These are phyloP conservation scores for Aulostomus chinensis DNA, from an alignment of 2,797 vertebrate genomes.

Conservation along the genomic window DNA sequence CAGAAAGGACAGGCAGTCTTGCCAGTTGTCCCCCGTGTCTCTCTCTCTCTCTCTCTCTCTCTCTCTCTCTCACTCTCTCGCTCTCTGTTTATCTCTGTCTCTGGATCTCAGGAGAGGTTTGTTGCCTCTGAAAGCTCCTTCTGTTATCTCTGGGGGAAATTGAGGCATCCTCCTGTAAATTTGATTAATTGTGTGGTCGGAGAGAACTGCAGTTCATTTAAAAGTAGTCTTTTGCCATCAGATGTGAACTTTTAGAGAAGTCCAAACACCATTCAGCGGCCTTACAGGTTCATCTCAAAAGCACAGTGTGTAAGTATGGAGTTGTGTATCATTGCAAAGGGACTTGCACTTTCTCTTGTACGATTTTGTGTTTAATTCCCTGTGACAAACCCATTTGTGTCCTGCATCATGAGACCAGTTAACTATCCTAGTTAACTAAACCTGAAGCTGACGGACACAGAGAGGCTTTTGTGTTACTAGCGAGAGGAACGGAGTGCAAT, in stretches of 20 bases:
- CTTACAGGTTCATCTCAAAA: too few species aligned
- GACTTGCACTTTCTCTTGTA: too few species aligned
- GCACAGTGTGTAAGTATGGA: too few species aligned
- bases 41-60: constrained; percentile 19
- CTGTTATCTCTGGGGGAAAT: constrained; percentile 52
- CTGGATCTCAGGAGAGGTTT: constrained; percentile 20
- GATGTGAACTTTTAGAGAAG: too few species aligned
- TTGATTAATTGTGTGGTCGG: constrained; percentile 30
- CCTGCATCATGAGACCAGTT: constrained; percentile 12
- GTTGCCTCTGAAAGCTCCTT: constrained; percentile 57
- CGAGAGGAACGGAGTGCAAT: constrained; percentile 45
- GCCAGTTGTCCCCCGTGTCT: constrained; percentile 51
- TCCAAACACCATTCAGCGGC: too few species aligned
- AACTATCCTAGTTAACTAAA: constrained; percentile 2
- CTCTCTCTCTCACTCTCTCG: constrained; percentile 12
- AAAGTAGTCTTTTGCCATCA: neutral
- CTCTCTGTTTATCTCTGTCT: too few species aligned
- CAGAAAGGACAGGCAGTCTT: constrained; percentile 44
- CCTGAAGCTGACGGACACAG: constrained; percentile 22
- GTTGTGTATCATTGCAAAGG: too few species aligned
- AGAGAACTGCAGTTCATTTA: constrained; percentile 13
- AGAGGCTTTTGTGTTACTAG: constrained; percentile 31
- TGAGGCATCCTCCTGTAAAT: constrained; percentile 44
- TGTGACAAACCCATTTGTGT: too few species aligned
- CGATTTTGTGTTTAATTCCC: too few species aligned